Conservation (phyloP, 2,797 vertebrate genomes). For the Hypotaenidia okinawae region DNA sequence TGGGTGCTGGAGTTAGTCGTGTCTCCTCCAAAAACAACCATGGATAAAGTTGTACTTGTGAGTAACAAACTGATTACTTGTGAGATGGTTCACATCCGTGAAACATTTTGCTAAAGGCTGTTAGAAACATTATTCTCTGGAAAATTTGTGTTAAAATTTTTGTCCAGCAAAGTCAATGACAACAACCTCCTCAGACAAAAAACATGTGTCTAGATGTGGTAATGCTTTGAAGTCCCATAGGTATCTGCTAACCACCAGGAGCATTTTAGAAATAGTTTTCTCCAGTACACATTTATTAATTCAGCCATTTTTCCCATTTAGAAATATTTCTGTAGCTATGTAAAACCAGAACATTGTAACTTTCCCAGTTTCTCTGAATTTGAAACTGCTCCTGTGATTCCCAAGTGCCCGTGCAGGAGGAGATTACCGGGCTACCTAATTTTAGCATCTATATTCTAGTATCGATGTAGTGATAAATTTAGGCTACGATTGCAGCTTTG, state of each 20-base stretch:
- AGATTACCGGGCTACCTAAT: not conserved
- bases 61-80: not conserved
- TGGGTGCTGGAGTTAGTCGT: not conserved
- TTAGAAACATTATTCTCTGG: not conserved
- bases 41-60: not conserved
- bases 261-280: not conserved
- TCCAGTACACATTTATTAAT: not conserved
- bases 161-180: not conserved
- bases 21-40: not conserved
- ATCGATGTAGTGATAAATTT: not conserved
- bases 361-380: not conserved
- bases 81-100: not conserved
- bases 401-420: not conserved
- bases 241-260: not conserved
- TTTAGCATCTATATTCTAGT: not conserved
- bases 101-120: not conserved
- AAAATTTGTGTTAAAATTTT: not conserved
- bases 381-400: not conserved
- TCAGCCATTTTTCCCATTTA: not conserved
- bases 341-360: not conserved
- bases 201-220: not conserved
- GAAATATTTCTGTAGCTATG: not conserved
- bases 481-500: not conserved
- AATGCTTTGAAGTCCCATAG: not conserved
- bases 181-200: not conserved